Conservation (phyloP, 2,113 vertebrate species). For the Nanorana parkeri region DNA sequence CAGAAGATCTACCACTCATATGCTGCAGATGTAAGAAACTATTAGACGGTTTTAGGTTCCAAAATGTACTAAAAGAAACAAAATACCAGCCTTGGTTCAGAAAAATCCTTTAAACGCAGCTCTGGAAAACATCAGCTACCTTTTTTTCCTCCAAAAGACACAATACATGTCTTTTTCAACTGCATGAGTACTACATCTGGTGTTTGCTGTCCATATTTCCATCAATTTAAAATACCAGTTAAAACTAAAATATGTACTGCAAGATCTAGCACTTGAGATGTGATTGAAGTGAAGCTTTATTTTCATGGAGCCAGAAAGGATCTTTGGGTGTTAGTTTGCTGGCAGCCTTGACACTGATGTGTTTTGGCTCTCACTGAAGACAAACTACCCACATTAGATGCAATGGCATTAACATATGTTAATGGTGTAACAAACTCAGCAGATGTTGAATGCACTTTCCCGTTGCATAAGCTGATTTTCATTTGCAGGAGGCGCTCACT, state of each 20-base stretch:
- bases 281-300: slow-evolving; percentile 45
- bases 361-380: slow-evolving; percentile 56
- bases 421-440: slow-evolving; percentile 55
- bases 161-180: background rate
- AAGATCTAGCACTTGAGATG: slow-evolving; percentile 47
- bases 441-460: slow-evolving; percentile 54
- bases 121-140: too few relatives aligned
- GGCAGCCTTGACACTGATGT: slow-evolving; percentile 55
- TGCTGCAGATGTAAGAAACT: too few relatives aligned
- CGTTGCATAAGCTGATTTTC: slow-evolving; percentile 57
- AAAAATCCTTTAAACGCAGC: too few relatives aligned
- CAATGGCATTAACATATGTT: slow-evolving; percentile 58
- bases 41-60: too few relatives aligned
- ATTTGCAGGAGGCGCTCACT: slow-evolving; percentile 56
- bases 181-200: slow-evolving; percentile 14
- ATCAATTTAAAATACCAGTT: slow-evolving; percentile 24
- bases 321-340: slow-evolving; percentile 49
- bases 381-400: slow-evolving; percentile 57
- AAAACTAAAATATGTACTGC: slow-evolving; percentile 40
- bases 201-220: slow-evolving; percentile 43
- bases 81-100: background rate
- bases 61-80: too few relatives aligned
- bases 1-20: too few relatives aligned
- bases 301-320: slow-evolving; percentile 43
- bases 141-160: background rate